Evolutionary conservation across 2,888 invertebrate genomes (phyloP).

Genomic region (Sipha maydis): DNA sequence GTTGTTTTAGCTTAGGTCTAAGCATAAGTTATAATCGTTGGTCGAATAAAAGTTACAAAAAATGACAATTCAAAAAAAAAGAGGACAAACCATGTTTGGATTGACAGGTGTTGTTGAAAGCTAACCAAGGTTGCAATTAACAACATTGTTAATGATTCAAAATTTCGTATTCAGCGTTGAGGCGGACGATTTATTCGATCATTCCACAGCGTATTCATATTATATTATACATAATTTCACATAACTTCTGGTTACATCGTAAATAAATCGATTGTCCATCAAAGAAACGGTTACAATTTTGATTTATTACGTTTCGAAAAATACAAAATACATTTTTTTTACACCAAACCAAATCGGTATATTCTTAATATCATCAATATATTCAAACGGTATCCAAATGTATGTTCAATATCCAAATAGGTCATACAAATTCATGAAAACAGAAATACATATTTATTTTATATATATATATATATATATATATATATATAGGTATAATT

Average conservation of each 20-base stretch:
- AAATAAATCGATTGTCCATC: neutral
- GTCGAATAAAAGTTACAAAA: neutral
- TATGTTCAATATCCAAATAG: neutral
- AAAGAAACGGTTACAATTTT: neutral
- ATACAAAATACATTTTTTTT: neutral
- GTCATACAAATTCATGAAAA: neutral
- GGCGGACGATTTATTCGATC: neutral
- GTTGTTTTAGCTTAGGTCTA: too few relatives aligned
- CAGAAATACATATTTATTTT: too few relatives aligned
- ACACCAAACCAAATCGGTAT: neutral
- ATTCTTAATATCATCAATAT: neutral
- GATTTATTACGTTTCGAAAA: neutral
- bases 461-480: neutral
- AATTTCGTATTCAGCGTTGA: neutral
- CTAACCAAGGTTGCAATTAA: constrained; percentile 32
- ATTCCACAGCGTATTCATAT: neutral
- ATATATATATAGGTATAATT: neutral
- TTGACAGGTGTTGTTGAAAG: neutral
- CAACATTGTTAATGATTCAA: neutral
- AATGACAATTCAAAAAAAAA: constrained; percentile 27
- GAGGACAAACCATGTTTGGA: constrained; percentile 39
- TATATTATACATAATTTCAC: neutral
- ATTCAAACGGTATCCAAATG: neutral
- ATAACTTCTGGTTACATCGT: neutral
- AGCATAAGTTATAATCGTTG: neutral